Base-by-base conservation (phyloP, 1,140 invertebrate genomes). In the Zaprionus tsacasi region DNA sequence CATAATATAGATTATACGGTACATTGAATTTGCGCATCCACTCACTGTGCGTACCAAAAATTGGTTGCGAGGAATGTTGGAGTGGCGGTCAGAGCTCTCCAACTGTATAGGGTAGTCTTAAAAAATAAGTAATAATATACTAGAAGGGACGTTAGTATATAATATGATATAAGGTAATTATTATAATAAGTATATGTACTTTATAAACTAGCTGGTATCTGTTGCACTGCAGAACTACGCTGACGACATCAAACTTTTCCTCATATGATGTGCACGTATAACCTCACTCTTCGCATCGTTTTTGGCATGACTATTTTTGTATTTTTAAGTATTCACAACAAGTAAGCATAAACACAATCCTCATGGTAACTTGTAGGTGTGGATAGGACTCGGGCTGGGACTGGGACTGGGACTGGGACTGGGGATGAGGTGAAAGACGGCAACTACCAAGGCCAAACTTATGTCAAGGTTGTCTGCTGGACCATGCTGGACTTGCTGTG, bases 381-480 rank as follows among this genome's bases (percentile, higher is more conserved):
- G n/a, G 7, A 8, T 45, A 7, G 15, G 40, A 6, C n/a, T 15
- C 7, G 7, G 8, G n/a, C 0, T 15, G 6, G 33, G 40, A 45
- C 40, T 45, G 40, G 7, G 6, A 7, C 7, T 45, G 7, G 7
- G 40, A 7, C n/a, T 45, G n/a, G n/a, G n/a, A 7, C 3, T 15
- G 6, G 6, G 40, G n/a, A n/a, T 40, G 13, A n/a, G 38, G 38
- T 40, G 38, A 40, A 40, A 40, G 38, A 40, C n/a, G 38, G 38
- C 5, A 13, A n/a, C 13, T 45, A 45, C 40, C 40, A 45, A 45
- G 40, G 40, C 40, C 40, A 45, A 45, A 45, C 40, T 45, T 45
- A 45, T 45, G 40, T 45, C 40, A 45, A 45, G 40, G 40, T 45
- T 45, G 38, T 40, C 38, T 40, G 38, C 38, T 13, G 40, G 40